Percentiles rank a stretch among this genome's conserved stretches.
phyloP scores from a whole-genome alignment of 1,140 invertebrate species.

The Macrostomum lignano region DNA sequence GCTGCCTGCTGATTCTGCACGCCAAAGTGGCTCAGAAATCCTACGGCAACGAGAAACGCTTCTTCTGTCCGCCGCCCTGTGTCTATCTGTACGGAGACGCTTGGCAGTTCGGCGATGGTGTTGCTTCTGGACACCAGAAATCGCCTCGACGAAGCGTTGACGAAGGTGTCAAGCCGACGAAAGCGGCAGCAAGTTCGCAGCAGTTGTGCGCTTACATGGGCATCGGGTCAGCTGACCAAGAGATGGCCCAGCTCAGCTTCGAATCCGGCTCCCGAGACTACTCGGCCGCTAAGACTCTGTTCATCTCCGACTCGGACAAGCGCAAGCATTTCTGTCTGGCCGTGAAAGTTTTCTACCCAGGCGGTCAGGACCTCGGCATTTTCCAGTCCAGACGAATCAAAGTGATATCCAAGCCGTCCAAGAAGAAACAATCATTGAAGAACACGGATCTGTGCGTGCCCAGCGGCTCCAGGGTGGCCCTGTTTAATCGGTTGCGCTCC shows the following conservation, averaged over 20 bases:
- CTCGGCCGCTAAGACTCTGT: slow-evolving; percentile 92
- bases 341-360: slow-evolving; percentile 95
- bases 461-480: slow-evolving; percentile 90
- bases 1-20: slow-evolving; percentile 86
- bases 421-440: slow-evolving; percentile 96
- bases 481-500: slow-evolving; percentile 84
- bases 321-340: slow-evolving; percentile 95
- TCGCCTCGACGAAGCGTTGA: too few relatives aligned
- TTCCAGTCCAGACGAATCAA: slow-evolving; percentile 96
- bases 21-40: slow-evolving; percentile 95
- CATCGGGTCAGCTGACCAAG: slow-evolving; percentile 60
- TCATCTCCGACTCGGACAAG: slow-evolving; percentile 96
- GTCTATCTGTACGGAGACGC: slow-evolving; percentile 91
- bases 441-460: slow-evolving; percentile 96
- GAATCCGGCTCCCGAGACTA: slow-evolving; percentile 56
- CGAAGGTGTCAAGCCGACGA: too few relatives aligned
- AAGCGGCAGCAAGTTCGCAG: too few relatives aligned
- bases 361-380: slow-evolving; percentile 82
- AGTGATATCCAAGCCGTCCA: slow-evolving; percentile 97
- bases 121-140: too few relatives aligned
- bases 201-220: slow-evolving; percentile 98
- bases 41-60: slow-evolving; percentile 56
- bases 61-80: slow-evolving; percentile 95
- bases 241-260: slow-evolving; percentile 89
- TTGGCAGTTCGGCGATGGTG: too few relatives aligned